These are phyloP conservation scores for Drosophila mulleri DNA, from an alignment of 2,888 invertebrate genomes.

Conservation along the genomic window DNA sequence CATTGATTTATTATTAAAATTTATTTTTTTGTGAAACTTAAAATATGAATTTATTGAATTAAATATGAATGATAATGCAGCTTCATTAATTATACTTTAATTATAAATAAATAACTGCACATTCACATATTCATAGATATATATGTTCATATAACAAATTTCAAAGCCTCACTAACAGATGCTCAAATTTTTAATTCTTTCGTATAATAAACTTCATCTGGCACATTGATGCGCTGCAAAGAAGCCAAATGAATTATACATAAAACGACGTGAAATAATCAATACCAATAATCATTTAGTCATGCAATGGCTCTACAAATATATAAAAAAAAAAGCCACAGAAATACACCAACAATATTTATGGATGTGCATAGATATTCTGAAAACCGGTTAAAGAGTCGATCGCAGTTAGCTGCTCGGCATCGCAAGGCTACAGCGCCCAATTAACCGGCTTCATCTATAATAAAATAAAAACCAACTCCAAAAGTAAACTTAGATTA, in stretches of 20 bases:
- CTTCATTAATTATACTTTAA: not conserved
- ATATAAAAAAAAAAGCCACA: slow-evolving; percentile 9
- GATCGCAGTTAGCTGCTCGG: not conserved
- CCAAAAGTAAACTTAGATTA: slow-evolving; percentile 23
- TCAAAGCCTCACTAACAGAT: not conserved
- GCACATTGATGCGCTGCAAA: not conserved
- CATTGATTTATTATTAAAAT: not conserved
- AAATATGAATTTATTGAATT: no score
- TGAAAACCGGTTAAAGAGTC: slow-evolving; percentile 43
- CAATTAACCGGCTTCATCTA: slow-evolving; percentile 25
- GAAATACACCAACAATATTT: slow-evolving; percentile 33
- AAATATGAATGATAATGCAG: not conserved
- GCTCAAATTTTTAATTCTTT: no score
- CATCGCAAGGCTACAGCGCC: slow-evolving; percentile 39
- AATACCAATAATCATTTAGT: slow-evolving; percentile 22
- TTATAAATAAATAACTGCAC: not conserved
- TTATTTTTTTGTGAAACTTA: no score
- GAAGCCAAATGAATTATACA: not conserved
- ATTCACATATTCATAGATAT: not conserved
- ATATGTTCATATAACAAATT: not conserved
- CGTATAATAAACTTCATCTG: not conserved
- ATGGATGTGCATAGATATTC: slow-evolving; percentile 28
- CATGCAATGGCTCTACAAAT: slow-evolving; percentile 33
- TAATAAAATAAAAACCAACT: slow-evolving; percentile 19
- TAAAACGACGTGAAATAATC: not conserved